Conservation (phyloP, 2,113 vertebrate species). For the Tragelaphus buxtoni region DNA sequence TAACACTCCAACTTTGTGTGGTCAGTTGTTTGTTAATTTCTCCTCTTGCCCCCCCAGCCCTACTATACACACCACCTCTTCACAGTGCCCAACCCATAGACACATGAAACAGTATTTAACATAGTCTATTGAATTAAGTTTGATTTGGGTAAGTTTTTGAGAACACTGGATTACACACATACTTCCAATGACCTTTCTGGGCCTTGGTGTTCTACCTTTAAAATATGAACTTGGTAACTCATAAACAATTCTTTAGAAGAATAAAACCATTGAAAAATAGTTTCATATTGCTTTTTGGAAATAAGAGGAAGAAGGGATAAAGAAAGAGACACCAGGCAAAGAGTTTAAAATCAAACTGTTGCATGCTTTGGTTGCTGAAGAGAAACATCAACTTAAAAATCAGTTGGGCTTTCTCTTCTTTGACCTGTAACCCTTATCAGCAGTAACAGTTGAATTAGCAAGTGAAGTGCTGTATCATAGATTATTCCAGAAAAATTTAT, state of each 20-base stretch:
- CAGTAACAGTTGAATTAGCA: not conserved
- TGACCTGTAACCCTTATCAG: not conserved
- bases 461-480: not conserved
- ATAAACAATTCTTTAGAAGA: not conserved
- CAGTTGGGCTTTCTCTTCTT: slow-evolving; percentile 11
- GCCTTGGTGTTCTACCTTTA: not conserved
- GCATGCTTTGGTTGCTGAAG: not conserved
- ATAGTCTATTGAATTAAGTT: not conserved
- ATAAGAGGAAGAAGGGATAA: not conserved
- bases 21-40: not conserved
- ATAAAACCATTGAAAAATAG: not conserved
- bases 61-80: not conserved
- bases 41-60: accelerated
- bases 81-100: not conserved
- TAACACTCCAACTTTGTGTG: not conserved
- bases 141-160: not conserved
- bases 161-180: not conserved
- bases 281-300: not conserved
- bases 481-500: not conserved
- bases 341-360: not conserved
- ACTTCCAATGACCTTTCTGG: not conserved
- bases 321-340: not conserved
- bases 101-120: not conserved
- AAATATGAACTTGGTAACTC: not conserved
- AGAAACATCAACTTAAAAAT: slow-evolving; percentile 30